A percentile compares a stretch with the other conserved stretches of the same genome.
Evolutionary conservation across 2,797 vertebrate genomes (phyloP).

Genomic region (Microctenopoma lineatum): DNA sequence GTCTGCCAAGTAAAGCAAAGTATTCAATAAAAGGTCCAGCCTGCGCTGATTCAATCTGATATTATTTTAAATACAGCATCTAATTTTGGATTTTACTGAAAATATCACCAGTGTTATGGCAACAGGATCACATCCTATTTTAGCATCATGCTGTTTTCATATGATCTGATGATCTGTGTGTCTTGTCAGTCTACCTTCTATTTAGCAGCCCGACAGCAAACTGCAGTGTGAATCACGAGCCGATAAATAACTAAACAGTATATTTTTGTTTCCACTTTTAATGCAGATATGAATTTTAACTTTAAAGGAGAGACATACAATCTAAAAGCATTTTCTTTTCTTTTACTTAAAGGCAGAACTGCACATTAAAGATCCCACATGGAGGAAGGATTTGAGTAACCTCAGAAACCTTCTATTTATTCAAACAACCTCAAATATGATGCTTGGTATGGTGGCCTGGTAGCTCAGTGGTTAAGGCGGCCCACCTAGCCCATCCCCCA

Average conservation of each 20-base stretch:
- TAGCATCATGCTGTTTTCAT: background rate
- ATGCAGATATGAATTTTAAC: no score
- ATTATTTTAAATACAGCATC: no score
- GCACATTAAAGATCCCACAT: conserved; percentile 55
- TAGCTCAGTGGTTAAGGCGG: no score
- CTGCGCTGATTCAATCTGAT: no score
- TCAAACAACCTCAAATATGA: background rate
- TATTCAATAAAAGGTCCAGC: no score
- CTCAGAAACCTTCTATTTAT: conserved; percentile 5
- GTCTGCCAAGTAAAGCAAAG: no score
- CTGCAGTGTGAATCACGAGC: background rate
- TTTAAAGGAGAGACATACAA: no score
- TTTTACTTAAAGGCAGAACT: conserved; percentile 31
- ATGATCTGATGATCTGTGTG: background rate
- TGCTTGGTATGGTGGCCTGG: no score
- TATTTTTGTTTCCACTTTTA: background rate
- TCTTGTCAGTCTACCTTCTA: no score
- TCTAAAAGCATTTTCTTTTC: background rate
- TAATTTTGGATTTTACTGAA: no score
- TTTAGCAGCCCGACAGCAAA: no score
- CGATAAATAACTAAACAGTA: background rate
- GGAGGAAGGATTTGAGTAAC: conserved; percentile 21
- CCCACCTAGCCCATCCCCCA: no score
- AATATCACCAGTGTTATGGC: background rate
- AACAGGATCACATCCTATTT: background rate